Evolutionary conservation across 2,797 vertebrate species (phyloP).

Genomic region (Tadarida brasiliensis): DNA sequence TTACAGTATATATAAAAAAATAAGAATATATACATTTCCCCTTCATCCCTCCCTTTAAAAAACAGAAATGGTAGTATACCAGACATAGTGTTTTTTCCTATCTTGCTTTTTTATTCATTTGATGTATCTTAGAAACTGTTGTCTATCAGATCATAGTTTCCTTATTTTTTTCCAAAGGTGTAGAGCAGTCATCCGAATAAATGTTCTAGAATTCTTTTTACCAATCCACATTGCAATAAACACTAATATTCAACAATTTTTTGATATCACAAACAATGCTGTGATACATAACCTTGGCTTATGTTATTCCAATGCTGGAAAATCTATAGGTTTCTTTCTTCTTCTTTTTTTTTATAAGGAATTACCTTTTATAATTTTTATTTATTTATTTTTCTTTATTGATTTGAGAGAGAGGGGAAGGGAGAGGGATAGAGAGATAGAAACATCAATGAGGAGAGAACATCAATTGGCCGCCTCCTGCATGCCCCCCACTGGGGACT

Average conservation of each 20-base stretch:
- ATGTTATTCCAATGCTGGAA: not conserved
- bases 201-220: not conserved
- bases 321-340: not conserved
- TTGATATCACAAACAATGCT: not conserved
- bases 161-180: not conserved
- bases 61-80: not conserved
- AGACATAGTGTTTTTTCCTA: not conserved
- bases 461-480: too few species aligned
- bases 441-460: too few species aligned
- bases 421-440: too few species aligned
- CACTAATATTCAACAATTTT: not conserved
- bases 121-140: not conserved
- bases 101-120: not conserved
- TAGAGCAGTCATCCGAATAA: not conserved
- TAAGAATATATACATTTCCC: not conserved
- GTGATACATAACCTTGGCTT: not conserved
- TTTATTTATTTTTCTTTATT: too few species aligned
- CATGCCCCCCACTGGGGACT: too few species aligned
- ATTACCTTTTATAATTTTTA: too few species aligned
- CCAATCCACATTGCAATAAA: not conserved
- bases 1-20: not conserved
- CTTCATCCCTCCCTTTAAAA: not conserved
- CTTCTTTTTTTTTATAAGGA: too few species aligned
- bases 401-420: too few species aligned
- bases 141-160: not conserved